phyloP scores from a whole-genome alignment of 1,140 invertebrate species.

The Drosophila ogumai region DNA sequence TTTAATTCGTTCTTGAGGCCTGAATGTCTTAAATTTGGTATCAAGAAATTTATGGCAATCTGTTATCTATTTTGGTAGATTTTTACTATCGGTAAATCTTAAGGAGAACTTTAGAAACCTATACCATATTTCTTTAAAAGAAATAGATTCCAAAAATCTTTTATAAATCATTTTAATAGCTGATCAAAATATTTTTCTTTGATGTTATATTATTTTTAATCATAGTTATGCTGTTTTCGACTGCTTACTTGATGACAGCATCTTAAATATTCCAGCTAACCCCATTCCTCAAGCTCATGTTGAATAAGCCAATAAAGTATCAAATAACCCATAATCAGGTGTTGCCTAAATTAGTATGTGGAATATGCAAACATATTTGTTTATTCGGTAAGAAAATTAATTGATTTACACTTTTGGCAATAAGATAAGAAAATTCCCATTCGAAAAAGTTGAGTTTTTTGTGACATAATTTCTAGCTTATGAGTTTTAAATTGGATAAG shows the following conservation, averaged over 20 bases:
- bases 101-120: background rate
- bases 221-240: background rate
- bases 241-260: background rate
- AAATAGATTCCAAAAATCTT: background rate
- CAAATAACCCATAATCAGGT: conserved; percentile 23
- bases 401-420: conserved; percentile 6
- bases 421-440: conserved; percentile 12
- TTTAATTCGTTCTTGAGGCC: background rate
- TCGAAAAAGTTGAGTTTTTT: background rate
- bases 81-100: background rate
- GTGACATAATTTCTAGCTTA: background rate
- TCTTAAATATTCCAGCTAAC: background rate
- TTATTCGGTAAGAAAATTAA: conserved; percentile 11
- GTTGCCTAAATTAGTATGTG: conserved; percentile 16
- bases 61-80: background rate
- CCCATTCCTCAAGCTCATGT: conserved; percentile 8
- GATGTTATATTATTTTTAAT: background rate
- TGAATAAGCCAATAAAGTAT: conserved; percentile 23
- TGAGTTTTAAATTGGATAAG: conserved; percentile 3
- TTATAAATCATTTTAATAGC: background rate
- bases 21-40: background rate
- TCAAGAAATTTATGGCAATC: background rate
- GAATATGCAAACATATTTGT: conserved; percentile 10
- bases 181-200: background rate
- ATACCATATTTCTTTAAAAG: background rate